phyloP scores from a whole-genome alignment of 1,140 invertebrate genomes.

The Drosophila mayri region DNA sequence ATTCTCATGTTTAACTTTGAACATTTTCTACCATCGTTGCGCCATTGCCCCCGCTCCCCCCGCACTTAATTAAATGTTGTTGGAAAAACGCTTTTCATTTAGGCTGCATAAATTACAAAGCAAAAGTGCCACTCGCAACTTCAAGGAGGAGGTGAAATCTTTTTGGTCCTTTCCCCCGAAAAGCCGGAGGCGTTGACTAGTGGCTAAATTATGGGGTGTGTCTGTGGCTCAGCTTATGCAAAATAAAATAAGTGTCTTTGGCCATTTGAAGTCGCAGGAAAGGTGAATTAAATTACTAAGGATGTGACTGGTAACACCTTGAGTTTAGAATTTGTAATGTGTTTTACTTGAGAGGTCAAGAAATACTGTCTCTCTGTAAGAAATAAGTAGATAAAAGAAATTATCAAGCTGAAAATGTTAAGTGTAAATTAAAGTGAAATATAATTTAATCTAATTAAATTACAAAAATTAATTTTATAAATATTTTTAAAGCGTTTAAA shows the following conservation, averaged over 20 bases:
- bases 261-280: slow-evolving; percentile 22
- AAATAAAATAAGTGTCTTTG: slow-evolving; percentile 71
- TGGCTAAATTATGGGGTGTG: slow-evolving; percentile 62
- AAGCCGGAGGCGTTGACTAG: slow-evolving; percentile 36
- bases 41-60: slow-evolving; percentile 7
- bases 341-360: not conserved
- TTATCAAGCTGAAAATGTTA: no score
- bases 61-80: slow-evolving; percentile 79
- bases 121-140: slow-evolving; percentile 70
- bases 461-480: slow-evolving; percentile 5
- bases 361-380: no score
- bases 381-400: not conserved
- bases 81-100: slow-evolving; percentile 75
- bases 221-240: slow-evolving; percentile 54
- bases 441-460: not conserved
- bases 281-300: slow-evolving; percentile 30
- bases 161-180: slow-evolving; percentile 12
- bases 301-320: not conserved
- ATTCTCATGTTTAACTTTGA: slow-evolving; percentile 76
- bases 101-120: slow-evolving; percentile 78
- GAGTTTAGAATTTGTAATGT: not conserved
- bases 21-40: slow-evolving; percentile 52
- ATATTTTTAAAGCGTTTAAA: slow-evolving; percentile 4
- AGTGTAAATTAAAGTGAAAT: not conserved
- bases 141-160: slow-evolving; percentile 36